Percentiles rank a stretch among this genome's conserved stretches.
Evolutionary conservation across 2,113 vertebrate genomes (phyloP).

Genomic region (Brachyhypopomus occidentalis): DNA sequence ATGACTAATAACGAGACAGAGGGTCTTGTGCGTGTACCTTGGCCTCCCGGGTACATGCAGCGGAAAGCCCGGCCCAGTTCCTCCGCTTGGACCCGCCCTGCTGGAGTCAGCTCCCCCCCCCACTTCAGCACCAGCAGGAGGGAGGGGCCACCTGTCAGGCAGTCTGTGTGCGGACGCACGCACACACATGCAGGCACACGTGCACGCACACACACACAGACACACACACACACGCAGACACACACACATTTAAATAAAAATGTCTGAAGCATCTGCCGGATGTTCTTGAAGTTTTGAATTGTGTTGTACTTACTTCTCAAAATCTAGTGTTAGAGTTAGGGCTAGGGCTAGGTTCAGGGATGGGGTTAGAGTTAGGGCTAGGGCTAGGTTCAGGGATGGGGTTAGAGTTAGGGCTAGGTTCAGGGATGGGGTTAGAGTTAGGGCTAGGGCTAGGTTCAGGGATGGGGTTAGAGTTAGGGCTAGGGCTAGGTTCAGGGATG

Average conservation of each 20-base stretch:
- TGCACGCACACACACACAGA: background rate
- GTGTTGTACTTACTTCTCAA: no score
- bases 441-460: no score
- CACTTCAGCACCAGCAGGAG: slow-evolving; percentile 93
- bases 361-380: no score
- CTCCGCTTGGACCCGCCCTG: slow-evolving; percentile 93
- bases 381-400: no score
- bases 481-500: no score
- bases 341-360: no score
- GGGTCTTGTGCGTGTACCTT: slow-evolving; percentile 76
- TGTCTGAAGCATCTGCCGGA: no score
- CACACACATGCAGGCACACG: slow-evolving; percentile 13
- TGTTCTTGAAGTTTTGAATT: no score
- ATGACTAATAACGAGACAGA: slow-evolving; percentile 1
- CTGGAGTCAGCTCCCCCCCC: slow-evolving; percentile 94
- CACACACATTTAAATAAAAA: background rate
- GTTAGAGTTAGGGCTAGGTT: no score
- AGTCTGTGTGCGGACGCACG: slow-evolving; percentile 70
- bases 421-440: no score
- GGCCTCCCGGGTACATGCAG: slow-evolving; percentile 98
- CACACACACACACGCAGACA: background rate
- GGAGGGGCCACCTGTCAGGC: slow-evolving; percentile 78
- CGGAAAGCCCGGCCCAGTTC: slow-evolving; percentile 95
- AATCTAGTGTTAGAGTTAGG: no score
- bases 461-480: no score